Conservation (phyloP, 2,888 invertebrate species). For the Alloscopus bannaensis region DNA sequence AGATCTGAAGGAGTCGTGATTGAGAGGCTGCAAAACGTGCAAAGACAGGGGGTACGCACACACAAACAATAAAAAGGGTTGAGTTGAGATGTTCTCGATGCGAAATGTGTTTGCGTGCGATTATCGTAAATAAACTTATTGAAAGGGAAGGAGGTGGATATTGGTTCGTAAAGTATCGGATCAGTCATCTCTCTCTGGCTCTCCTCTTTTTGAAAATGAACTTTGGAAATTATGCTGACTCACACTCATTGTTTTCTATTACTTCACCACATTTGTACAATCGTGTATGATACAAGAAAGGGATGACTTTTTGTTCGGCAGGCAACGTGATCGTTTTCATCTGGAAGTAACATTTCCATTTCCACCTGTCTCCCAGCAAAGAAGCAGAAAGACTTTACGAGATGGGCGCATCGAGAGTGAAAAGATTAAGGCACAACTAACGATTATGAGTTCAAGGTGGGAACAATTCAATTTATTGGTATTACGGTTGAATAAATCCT, state of each 20-base stretch:
- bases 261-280: too few relatives aligned
- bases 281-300: too few relatives aligned
- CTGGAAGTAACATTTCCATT: constrained; percentile 32
- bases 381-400: too few relatives aligned
- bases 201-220: constrained; percentile 2
- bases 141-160: constrained; percentile 35
- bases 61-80: background rate
- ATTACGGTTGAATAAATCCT: too few relatives aligned
- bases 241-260: background rate
- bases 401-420: background rate
- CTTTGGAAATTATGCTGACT: constrained; percentile 23
- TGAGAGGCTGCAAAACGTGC: constrained; percentile 32
- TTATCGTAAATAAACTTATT: constrained; percentile 52
- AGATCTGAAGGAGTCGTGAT: constrained; percentile 22
- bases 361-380: too few relatives aligned
- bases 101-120: constrained; percentile 36
- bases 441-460: constrained; percentile 11
- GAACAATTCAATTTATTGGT: constrained; percentile 49
- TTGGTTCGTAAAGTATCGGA: constrained; percentile 36
- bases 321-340: background rate
- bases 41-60: constrained; percentile 4
- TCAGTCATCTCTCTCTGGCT: too few relatives aligned
- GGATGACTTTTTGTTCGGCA: too few relatives aligned
- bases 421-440: background rate
- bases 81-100: constrained; percentile 46